A percentile compares a stretch with the other conserved stretches of the same genome.
Evolutionary conservation across 2,113 vertebrate species (phyloP).

Genomic region (Dasypus novemcinctus): DNA sequence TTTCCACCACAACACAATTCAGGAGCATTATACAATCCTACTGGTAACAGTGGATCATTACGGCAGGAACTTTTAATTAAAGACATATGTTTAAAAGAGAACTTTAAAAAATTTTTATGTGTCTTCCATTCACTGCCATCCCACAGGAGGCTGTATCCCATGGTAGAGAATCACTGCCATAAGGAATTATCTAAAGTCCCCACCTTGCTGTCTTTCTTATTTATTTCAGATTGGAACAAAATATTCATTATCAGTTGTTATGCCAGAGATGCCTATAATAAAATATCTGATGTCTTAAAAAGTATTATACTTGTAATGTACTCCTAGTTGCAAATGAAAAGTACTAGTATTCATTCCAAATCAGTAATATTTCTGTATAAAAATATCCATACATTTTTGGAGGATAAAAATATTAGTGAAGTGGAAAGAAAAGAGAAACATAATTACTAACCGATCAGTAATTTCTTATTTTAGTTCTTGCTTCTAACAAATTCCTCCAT

Average conservation of each 20-base stretch:
- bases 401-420: slow-evolving; percentile 63
- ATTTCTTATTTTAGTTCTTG: slow-evolving; percentile 54
- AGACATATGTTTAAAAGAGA: neutral
- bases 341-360: slow-evolving; percentile 28
- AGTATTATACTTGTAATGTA: slow-evolving; percentile 29
- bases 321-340: slow-evolving; percentile 40
- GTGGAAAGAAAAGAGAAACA: slow-evolving; percentile 37
- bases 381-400: slow-evolving; percentile 46
- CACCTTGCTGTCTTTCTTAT: neutral
- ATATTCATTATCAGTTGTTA: slow-evolving; percentile 2
- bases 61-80: neutral
- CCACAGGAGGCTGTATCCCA: neutral
- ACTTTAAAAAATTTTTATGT: neutral
- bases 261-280: neutral
- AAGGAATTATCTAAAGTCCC: neutral
- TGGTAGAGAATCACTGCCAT: neutral
- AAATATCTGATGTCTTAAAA: slow-evolving; percentile 39
- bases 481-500: slow-evolving; percentile 49
- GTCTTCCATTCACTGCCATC: neutral
- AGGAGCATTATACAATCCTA: neutral
- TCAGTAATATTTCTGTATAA: slow-evolving; percentile 24
- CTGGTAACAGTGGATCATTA: neutral
- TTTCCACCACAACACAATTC: neutral
- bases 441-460: slow-evolving; percentile 45
- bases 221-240: neutral